phyloP scores from a whole-genome alignment of 2,113 vertebrate genomes.

The Tachuris rubrigastra region DNA sequence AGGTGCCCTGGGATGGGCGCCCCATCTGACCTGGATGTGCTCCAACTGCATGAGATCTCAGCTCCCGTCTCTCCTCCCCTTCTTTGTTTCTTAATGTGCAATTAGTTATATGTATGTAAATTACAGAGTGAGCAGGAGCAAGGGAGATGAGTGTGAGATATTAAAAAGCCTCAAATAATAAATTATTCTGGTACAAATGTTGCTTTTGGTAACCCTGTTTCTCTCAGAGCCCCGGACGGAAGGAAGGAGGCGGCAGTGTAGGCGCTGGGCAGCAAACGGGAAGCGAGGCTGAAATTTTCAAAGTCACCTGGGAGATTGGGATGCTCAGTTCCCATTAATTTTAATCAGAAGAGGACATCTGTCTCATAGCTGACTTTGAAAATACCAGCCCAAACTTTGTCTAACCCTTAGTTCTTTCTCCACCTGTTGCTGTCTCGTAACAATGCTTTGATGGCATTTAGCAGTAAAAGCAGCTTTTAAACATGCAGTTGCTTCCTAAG shows the following conservation, averaged over 20 bases:
- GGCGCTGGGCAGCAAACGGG: neutral
- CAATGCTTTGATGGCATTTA: neutral
- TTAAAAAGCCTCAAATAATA: neutral
- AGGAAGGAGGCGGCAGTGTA: neutral
- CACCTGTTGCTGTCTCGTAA: neutral
- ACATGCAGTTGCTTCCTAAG: neutral
- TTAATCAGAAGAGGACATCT: conserved; percentile 60
- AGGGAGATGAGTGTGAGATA: neutral
- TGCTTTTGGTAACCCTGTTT: neutral
- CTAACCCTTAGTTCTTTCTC: conserved; percentile 15
- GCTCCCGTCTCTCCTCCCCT: neutral
- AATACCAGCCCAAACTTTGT: conserved; percentile 53
- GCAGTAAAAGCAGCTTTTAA: neutral
- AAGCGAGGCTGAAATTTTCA: neutral
- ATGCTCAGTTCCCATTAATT: conserved; percentile 49
- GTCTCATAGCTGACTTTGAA: conserved; percentile 39
- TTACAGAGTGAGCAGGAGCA: neutral
- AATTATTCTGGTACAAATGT: neutral
- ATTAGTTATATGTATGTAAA: conserved; percentile 12
- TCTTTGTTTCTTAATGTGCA: neutral
- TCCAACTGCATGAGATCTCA: neutral
- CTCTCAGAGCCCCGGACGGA: neutral
- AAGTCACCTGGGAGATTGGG: conserved; percentile 35
- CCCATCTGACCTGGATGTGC: neutral
- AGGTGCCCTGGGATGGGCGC: neutral